A percentile compares a stretch with the other conserved stretches of the same genome.
phyloP scores from a whole-genome alignment of 30 jellyfish, hydroid and myxozoan genomes.

The Phacellophora camtschatica region DNA sequence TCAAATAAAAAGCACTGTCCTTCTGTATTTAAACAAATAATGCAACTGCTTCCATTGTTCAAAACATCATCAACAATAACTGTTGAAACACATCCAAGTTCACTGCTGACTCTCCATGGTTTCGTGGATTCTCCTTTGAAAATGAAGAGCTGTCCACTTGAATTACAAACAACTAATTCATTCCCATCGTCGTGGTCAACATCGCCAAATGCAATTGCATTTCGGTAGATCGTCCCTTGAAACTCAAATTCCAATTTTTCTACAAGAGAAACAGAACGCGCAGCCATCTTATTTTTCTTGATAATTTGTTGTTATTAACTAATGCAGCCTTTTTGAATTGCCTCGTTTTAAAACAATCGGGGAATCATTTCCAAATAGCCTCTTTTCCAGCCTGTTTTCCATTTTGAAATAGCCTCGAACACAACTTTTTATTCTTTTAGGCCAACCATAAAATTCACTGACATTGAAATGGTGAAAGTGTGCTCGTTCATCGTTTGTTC shows the following conservation, averaged over 20 bases:
- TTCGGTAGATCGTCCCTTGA: slow-evolving; percentile 80
- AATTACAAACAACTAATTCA: slow-evolving; percentile 73
- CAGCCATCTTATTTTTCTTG: background rate
- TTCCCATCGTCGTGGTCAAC: slow-evolving; percentile 88
- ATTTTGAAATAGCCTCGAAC: background rate
- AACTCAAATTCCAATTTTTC: slow-evolving; percentile 72
- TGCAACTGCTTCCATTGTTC: slow-evolving; percentile 1
- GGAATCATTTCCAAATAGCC: background rate
- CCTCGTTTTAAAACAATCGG: background rate
- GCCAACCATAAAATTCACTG: too few relatives aligned
- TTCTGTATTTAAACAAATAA: slow-evolving; percentile 37
- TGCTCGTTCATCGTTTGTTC: too few relatives aligned
- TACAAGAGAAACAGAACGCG: slow-evolving; percentile 86
- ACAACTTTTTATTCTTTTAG: too few relatives aligned
- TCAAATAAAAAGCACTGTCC: slow-evolving; percentile 53
- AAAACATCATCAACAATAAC: slow-evolving; percentile 46
- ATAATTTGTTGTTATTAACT: too few relatives aligned
- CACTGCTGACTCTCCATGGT: slow-evolving; percentile 68
- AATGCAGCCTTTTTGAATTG: background rate
- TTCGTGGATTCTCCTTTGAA: slow-evolving; percentile 77
- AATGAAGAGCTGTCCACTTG: slow-evolving; percentile 75
- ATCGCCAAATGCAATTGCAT: slow-evolving; percentile 84
- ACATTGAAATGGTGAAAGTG: too few relatives aligned
- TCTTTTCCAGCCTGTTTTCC: background rate
- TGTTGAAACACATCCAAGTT: slow-evolving; percentile 57